Base-by-base conservation (phyloP, 2,888 invertebrate genomes). In the Formica aserva region DNA sequence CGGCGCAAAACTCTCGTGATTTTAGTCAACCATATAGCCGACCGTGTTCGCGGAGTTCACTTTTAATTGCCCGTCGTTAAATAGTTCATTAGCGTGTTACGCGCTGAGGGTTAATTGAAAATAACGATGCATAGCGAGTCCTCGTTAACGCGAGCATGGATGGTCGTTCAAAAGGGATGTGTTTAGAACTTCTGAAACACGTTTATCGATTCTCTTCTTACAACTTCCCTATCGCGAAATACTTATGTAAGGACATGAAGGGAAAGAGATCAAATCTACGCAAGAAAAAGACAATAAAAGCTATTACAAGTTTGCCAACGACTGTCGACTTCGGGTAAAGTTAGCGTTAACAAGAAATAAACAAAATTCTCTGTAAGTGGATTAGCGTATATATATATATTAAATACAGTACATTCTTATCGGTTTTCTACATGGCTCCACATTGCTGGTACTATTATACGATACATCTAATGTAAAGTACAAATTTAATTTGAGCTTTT, bases 51-150 rank as follows among this genome's bases (percentile, higher is more conserved):
- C 32, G n/a, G 71, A 71, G 60, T 62, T 80, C 45, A 60, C 78
- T 71, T 80, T 71, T 71, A 78, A 78, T 78, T 71, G 45, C 41
- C 60, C 22, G 48, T 45, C 65, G 32, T 84, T 82, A 81, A 83
- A 83, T 67, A 57, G 81, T 81, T 81, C 45, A 81, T 78, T 45
- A 60, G 35, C 69, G 15, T 32, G 32, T 78, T 60, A 69, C 57
- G 41, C 57, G 57, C 32, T 29, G n/a, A 71, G 15, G 29, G 45
- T 72, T 80, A 80, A 80, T 60, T 80, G 45, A 26, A 55, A 78
- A 78, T 78, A 71, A 78, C 45, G 71, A 48, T 32, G 60, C 78
- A 71, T 71, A 32, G 35, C 32, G 26, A 22, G 11, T 18, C 32
- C 45, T 71, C 45, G 22, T 78, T 78, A 71, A 41, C 22, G 18